phyloP scores from a whole-genome alignment of 2,797 vertebrate genomes.

The Phrynocephalus guinanensis region DNA sequence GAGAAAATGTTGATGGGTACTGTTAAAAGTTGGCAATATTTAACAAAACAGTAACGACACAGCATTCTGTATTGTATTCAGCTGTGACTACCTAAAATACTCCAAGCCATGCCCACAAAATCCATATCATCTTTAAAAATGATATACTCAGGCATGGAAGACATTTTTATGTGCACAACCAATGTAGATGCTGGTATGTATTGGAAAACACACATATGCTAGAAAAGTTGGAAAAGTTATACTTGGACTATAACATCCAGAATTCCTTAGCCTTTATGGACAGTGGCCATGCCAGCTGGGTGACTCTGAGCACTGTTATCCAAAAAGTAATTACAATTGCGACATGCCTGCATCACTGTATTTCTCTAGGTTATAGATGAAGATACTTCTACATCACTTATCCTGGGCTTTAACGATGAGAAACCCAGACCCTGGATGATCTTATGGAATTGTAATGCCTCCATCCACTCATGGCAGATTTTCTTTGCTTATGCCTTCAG shows the following conservation, averaged over 20 bases:
- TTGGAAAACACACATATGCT: neutral
- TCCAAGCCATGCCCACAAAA: neutral
- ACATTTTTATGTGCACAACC: neutral
- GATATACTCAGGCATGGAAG: neutral
- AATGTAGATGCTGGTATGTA: no score
- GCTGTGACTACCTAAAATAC: neutral
- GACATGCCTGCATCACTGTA: neutral
- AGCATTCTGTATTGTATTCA: constrained; percentile 24
- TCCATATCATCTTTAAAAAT: neutral
- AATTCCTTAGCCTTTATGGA: no score
- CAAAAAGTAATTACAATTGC: no score
- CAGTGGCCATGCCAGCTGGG: no score
- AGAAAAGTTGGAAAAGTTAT: no score
- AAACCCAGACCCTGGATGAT: neutral
- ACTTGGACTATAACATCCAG: no score
- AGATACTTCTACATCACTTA: neutral
- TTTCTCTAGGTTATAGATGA: no score
- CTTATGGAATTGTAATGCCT: neutral
- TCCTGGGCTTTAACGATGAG: neutral
- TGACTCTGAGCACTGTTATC: no score
- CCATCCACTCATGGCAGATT: neutral
- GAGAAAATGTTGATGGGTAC: constrained; percentile 79
- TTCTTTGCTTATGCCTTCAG: neutral
- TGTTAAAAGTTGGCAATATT: constrained; percentile 77
- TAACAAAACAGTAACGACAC: constrained; percentile 26